Conservation (phyloP, 1,140 invertebrate species). For the Mya arenaria region DNA sequence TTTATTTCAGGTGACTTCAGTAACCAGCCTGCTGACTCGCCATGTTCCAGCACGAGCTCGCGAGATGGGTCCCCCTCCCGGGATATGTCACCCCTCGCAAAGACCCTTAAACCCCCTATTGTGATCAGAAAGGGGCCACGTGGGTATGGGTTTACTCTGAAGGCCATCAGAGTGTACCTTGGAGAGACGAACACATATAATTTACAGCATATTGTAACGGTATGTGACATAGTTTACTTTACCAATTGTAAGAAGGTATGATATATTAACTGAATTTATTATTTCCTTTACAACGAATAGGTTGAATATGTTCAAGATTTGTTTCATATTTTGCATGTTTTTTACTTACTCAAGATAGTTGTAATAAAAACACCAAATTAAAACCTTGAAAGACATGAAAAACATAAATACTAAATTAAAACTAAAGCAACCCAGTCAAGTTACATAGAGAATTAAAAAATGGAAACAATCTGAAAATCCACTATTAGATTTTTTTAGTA, state of each 20-base stretch:
- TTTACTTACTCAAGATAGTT: too few species aligned
- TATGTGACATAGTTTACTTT: conserved; percentile 81
- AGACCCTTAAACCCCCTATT: conserved; percentile 92
- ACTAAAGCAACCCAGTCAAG: too few species aligned
- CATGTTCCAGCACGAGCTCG: conserved; percentile 96
- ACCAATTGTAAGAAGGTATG: not conserved
- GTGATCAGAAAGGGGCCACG: conserved; percentile 94
- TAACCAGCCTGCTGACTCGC: conserved; percentile 85
- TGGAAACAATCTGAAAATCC: too few species aligned
- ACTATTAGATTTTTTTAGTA: too few species aligned
- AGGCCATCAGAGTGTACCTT: conserved; percentile 97
- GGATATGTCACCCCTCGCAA: conserved; percentile 94
- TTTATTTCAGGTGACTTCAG: conserved; percentile 86
- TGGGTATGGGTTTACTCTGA: conserved; percentile 97
- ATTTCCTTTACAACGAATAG: too few species aligned
- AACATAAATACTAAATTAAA: too few species aligned
- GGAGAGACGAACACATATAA: conserved; percentile 98
- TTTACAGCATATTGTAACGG: conserved; percentile 98
- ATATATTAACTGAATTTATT: too few species aligned
- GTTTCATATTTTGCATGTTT: too few species aligned
- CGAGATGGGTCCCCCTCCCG: conserved; percentile 94
- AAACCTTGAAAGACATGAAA: too few species aligned
- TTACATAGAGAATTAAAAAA: too few species aligned
- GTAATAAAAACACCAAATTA: too few species aligned
- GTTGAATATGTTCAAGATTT: too few species aligned